Evolutionary conservation across 2,113 vertebrate genomes (phyloP).

Genomic region (Phylloscopus trochiloides): DNA sequence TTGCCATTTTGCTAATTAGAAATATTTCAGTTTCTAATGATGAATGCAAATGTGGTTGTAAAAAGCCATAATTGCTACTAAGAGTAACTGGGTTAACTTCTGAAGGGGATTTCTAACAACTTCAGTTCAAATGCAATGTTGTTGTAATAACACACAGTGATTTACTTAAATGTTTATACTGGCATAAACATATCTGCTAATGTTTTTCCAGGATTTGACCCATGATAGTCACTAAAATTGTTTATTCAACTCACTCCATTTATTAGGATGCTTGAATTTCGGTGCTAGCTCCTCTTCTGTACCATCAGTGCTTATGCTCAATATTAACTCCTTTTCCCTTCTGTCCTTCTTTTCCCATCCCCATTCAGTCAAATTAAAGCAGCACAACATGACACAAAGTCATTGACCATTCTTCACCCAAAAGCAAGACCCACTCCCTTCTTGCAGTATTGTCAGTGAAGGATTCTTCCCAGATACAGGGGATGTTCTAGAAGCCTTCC

Average conservation of each 20-base stretch:
- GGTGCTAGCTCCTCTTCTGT: background rate
- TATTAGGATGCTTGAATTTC: background rate
- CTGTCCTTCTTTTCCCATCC: background rate
- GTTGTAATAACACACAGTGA: background rate
- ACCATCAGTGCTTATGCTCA: background rate
- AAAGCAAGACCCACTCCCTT: background rate
- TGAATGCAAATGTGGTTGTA: background rate
- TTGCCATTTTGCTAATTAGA: constrained; percentile 1
- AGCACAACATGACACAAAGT: background rate
- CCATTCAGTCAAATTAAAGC: background rate
- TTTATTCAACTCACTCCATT: background rate
- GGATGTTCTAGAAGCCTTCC: background rate
- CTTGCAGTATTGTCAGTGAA: fast-evolving
- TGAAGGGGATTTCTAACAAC: constrained; percentile 16
- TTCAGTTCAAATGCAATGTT: background rate
- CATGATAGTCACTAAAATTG: background rate
- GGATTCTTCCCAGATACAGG: background rate
- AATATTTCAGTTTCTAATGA: background rate
- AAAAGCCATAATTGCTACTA: background rate
- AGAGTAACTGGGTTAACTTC: constrained; percentile 14
- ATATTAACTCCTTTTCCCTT: background rate
- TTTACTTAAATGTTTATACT: constrained; percentile 27
- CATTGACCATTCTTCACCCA: background rate
- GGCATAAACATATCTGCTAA: constrained; percentile 6
- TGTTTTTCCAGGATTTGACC: constrained; percentile 26